A percentile compares a stretch with the other conserved stretches of the same genome.
Evolutionary conservation across 2,113 vertebrate species (phyloP).

Genomic region (Motacilla alba): DNA sequence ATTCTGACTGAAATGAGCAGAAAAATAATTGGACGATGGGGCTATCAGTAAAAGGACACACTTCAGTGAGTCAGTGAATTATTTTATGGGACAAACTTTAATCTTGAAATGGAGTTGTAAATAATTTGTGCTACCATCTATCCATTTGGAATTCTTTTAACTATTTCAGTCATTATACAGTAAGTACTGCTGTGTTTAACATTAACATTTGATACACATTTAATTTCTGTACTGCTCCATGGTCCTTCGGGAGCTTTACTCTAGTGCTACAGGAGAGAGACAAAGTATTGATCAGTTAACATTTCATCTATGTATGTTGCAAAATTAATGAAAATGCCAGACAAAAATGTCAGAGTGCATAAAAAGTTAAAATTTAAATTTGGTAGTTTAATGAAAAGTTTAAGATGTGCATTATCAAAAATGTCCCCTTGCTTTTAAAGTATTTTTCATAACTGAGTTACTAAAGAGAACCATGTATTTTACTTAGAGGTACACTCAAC

Average conservation of each 20-base stretch:
- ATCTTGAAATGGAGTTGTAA: constrained; percentile 88
- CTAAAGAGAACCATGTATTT: constrained; percentile 63
- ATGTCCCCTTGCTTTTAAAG: constrained; percentile 68
- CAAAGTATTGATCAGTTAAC: constrained; percentile 98
- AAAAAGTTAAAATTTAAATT: constrained; percentile 86
- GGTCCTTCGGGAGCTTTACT: constrained; percentile 75
- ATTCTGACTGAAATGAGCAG: constrained; percentile 79
- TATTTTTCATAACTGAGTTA: constrained; percentile 69
- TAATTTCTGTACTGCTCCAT: constrained; percentile 85
- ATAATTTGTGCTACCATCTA: constrained; percentile 89
- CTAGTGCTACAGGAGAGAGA: constrained; percentile 83
- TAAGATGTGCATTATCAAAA: constrained; percentile 78
- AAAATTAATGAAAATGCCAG: constrained; percentile 93
- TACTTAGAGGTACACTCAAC: constrained; percentile 69
- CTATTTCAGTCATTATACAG: constrained; percentile 81
- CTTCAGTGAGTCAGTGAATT: constrained; percentile 80
- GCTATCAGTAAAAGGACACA: constrained; percentile 80
- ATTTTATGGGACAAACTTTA: constrained; percentile 82
- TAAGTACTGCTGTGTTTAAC: constrained; percentile 84
- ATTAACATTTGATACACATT: constrained; percentile 94
- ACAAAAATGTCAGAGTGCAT: constrained; percentile 87
- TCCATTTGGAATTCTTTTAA: constrained; percentile 83
- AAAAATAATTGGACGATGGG: constrained; percentile 81
- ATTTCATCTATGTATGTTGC: constrained; percentile 88
- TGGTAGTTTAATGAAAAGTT: constrained; percentile 81